phyloP scores from a whole-genome alignment of 2,888 invertebrate genomes.

The Cephus nigrinus region DNA sequence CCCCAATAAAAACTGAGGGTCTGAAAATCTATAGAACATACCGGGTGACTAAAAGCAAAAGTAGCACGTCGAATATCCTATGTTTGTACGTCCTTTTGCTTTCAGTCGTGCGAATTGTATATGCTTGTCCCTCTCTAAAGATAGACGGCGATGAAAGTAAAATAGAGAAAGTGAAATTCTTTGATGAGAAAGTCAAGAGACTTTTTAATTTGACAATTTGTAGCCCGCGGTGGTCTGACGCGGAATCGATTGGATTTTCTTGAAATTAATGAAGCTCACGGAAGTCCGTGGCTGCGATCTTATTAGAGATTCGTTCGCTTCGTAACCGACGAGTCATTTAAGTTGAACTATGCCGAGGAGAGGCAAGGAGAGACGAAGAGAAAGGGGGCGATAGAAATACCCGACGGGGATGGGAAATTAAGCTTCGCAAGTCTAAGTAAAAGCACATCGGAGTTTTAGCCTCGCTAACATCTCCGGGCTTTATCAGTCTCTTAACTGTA shows the following conservation, averaged over 20 bases:
- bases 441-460: background rate
- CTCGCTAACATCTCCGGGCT: conserved; percentile 14
- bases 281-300: conserved; percentile 51
- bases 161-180: background rate
- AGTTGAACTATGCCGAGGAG: conserved; percentile 30
- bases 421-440: conserved; percentile 3
- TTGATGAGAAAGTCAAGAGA: background rate
- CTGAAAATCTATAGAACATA: too few species aligned
- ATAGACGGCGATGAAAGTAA: background rate
- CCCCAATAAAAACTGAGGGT: background rate
- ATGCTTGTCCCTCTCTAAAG: background rate
- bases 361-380: conserved; percentile 25
- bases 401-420: conserved; percentile 4
- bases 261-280: conserved; percentile 49
- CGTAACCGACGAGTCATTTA: conserved; percentile 51
- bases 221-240: background rate
- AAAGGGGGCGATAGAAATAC: conserved; percentile 3
- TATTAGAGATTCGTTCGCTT: conserved; percentile 48
- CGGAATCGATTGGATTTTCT: background rate
- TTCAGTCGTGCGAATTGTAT: background rate
- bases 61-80: too few species aligned
- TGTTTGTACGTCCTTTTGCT: too few species aligned
- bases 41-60: too few species aligned
- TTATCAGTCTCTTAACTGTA: conserved; percentile 28
- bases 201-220: background rate